phyloP scores from a whole-genome alignment of 2,113 vertebrate species.

The Chrysochloris asiatica region DNA sequence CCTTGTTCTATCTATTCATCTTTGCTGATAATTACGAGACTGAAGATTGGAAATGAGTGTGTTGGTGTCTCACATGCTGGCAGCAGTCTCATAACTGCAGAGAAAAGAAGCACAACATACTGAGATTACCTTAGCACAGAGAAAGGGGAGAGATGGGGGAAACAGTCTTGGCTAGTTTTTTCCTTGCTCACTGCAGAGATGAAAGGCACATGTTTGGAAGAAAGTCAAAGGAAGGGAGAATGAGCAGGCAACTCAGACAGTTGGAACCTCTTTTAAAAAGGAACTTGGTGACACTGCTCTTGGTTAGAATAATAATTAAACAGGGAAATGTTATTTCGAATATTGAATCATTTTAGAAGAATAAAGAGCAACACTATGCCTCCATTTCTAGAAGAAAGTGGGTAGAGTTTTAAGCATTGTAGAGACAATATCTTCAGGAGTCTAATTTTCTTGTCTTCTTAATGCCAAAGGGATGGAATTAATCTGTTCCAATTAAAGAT shows the following conservation, averaged over 20 bases:
- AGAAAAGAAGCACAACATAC: conserved; percentile 30
- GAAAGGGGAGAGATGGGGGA: not conserved
- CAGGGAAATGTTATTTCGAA: conserved; percentile 43
- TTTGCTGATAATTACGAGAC: conserved; percentile 64
- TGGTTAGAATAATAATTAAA: conserved; percentile 55
- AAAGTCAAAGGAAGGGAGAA: conserved; percentile 63
- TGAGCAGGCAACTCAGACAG: conserved; percentile 39
- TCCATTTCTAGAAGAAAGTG: conserved; percentile 46
- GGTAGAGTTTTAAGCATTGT: conserved; percentile 31
- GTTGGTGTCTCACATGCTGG: conserved; percentile 44
- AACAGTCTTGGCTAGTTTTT: conserved; percentile 38
- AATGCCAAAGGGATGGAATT: conserved; percentile 47
- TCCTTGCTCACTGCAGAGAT: conserved; percentile 54
- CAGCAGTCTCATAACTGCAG: not conserved
- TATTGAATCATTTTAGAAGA: conserved; percentile 46
- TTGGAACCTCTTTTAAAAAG: conserved; percentile 39
- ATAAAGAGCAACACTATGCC: conserved; percentile 2
- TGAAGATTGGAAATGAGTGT: conserved; percentile 49
- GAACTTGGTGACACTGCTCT: conserved; percentile 4
- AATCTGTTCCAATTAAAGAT: conserved; percentile 63
- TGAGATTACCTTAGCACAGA: conserved; percentile 13
- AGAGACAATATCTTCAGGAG: conserved; percentile 37
- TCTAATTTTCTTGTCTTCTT: conserved; percentile 52
- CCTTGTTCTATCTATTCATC: not conserved
- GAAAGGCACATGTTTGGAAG: conserved; percentile 67